Percentiles rank a stretch among this genome's conserved stretches.
phyloP scores from a whole-genome alignment of 64 coral and sea anemone species.

The Porites australiensis region DNA sequence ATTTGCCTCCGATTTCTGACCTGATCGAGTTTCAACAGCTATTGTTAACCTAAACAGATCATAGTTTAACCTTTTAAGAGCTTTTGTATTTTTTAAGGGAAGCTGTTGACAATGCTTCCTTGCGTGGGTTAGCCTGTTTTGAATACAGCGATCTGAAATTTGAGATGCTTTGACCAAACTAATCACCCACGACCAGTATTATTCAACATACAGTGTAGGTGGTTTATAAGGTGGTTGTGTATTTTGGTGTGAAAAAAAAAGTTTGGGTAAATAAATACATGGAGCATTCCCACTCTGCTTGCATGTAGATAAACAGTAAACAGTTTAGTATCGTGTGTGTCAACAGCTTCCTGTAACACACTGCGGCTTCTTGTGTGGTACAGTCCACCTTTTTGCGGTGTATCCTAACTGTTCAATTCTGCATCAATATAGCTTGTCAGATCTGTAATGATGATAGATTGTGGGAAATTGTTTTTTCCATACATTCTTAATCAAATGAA shows the following conservation, averaged over 20 bases:
- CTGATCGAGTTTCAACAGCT: too few species aligned
- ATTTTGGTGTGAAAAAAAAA: too few species aligned
- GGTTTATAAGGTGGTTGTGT: too few species aligned
- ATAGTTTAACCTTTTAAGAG: neutral
- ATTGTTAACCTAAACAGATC: neutral
- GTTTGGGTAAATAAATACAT: too few species aligned
- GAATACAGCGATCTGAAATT: neutral
- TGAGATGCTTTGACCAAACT: neutral
- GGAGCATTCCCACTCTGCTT: too few species aligned
- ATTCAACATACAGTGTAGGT: too few species aligned
- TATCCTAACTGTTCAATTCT: neutral
- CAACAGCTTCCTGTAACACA: neutral
- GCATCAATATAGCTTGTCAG: slow-evolving; percentile 13
- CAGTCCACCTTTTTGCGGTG: neutral
- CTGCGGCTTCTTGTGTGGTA: neutral
- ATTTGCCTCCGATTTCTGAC: too few species aligned
- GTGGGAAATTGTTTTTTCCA: neutral
- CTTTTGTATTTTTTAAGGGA: neutral
- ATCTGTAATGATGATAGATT: neutral
- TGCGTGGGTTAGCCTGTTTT: neutral
- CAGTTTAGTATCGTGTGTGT: neutral
- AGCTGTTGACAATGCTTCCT: neutral
- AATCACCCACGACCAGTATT: too few species aligned
- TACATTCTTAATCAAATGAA: neutral
- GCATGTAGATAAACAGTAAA: neutral